Base-by-base conservation (phyloP, 2,888 invertebrate species). In the Stenoptilia bipunctidactyla region DNA sequence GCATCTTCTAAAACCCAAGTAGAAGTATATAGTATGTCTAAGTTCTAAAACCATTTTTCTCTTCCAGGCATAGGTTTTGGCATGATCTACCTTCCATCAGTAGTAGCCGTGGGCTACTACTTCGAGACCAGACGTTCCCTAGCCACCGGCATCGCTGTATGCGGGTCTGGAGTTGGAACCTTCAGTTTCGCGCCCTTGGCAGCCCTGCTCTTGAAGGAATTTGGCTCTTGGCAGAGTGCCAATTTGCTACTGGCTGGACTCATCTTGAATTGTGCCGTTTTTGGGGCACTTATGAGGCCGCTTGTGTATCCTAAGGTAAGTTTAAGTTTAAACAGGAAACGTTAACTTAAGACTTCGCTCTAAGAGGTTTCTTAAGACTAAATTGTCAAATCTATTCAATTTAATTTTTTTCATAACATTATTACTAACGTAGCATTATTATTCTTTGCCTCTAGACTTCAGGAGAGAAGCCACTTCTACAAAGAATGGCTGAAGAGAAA, bases 31-130 rank as follows among this genome's bases (percentile, higher is more conserved):
- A n/a, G n/a, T n/a, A 20, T 20, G 20, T 20, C 8, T 20, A 5
- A 8, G 3, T 5, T 5, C 20, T 20, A 20, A 20, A 3, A n/a
- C 37, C 30, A 3, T 25, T 41, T 15, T 41, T 52, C 58, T 47
- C 48, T 76, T 66, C 12, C 84, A 94, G 94, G 96, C 49, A 89
- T 96, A 54, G 96, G 96, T 14, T 94, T 96, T 64, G 96, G 96
- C 47, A 89, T 96, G 84, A 94, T 96, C 58, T 97, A 96, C 75
- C 87, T 98, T 36, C 98, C 98, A 0, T 97, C 98, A 1, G 97
- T 98, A 30, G 97, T 98, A 9, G 95, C 95, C 40, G 97, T 98
- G 15, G 96, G 97, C 4, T 97, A 97, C 77, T 98, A 98, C 84
- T 98, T 98, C 80, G 97, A 98, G 80, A 94, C 96, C 36, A 93